Evolutionary conservation across 2,113 vertebrate genomes (phyloP), one percentile per base, ranked within the genome.

Genomic region (Callaeas wilsoni): DNA sequence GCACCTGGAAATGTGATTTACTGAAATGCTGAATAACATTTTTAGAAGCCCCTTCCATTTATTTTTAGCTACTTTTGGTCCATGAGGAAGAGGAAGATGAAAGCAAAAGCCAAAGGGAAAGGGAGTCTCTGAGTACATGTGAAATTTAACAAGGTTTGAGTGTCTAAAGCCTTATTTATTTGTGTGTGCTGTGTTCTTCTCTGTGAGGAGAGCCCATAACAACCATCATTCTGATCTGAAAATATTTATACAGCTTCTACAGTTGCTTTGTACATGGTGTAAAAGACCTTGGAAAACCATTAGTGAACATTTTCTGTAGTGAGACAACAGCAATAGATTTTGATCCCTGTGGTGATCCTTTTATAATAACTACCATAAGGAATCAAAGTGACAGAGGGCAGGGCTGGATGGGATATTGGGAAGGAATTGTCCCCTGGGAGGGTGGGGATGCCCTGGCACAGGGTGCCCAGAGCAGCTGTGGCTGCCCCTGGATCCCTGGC

Each of bases 401-500:
- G 14, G 18, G 6, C 0, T 53, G 2, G 39, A 10, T 30, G 8
- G 29, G 33, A 60, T 7, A 1, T 39, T 29, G 7, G 37, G 17
- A 2, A 37, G 35, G 6, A 68, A 68, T 44, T 30, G 12, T 29
- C 47, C 5, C 1, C n/a, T 39, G 52, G 1, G 4, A 76, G 42
- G 25, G 25, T 50, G 35, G 32, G 13, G 0, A 75, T 35, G 25
- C 13, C 35, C 30, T 75, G 82, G 30, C 50, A 16, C 19, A n/a
- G 41, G 19, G 13, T 53, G 26, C 17, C 37, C 47, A 84, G 57
- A 73, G 57, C 2, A 84, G 30, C 70, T 75, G 60, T 5, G 60
- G 35, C 42, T 67, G 60, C 32, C 32, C 60, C 62, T 63, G 57
- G 13, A 59, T 59, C 17, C 21, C 52, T 68, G 53, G 32, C 5